Evolutionary conservation across 37 sponge, comb jelly and placozoan species (phyloP).

Genomic region (Oopsacas minuta): DNA sequence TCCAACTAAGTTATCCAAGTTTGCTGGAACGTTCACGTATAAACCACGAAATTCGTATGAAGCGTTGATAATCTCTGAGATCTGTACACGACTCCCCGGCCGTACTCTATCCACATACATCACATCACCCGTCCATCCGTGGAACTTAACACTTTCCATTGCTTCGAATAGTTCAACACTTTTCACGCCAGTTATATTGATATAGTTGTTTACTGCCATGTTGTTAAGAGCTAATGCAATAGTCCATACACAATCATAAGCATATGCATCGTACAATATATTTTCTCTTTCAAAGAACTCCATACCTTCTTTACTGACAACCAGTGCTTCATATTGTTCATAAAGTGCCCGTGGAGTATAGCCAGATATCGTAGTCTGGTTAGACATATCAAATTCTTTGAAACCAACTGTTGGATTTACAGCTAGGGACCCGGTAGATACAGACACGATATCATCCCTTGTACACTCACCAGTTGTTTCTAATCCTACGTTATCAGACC

Average conservation of each 20-base stretch:
- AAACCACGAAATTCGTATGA: background rate
- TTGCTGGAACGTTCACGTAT: background rate
- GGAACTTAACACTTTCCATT: background rate
- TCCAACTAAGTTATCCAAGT: background rate
- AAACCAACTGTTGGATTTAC: background rate
- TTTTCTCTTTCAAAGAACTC: background rate
- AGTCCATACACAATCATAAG: background rate
- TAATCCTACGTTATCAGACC: background rate
- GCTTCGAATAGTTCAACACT: background rate
- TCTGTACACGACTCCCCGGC: background rate
- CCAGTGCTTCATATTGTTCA: background rate
- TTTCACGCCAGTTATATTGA: background rate
- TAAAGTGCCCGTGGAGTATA: background rate
- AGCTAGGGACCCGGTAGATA: background rate
- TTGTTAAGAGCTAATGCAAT: background rate
- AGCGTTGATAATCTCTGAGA: background rate
- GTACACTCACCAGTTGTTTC: background rate
- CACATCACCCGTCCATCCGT: background rate
- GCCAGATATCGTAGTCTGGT: background rate
- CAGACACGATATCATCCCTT: background rate
- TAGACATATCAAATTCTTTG: background rate
- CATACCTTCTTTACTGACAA: background rate
- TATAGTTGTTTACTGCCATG: background rate
- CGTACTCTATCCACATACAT: background rate
- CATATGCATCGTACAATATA: conserved; percentile 2